phyloP scores from a whole-genome alignment of 2,797 vertebrate species.

The Micropoecilia bifurca region DNA sequence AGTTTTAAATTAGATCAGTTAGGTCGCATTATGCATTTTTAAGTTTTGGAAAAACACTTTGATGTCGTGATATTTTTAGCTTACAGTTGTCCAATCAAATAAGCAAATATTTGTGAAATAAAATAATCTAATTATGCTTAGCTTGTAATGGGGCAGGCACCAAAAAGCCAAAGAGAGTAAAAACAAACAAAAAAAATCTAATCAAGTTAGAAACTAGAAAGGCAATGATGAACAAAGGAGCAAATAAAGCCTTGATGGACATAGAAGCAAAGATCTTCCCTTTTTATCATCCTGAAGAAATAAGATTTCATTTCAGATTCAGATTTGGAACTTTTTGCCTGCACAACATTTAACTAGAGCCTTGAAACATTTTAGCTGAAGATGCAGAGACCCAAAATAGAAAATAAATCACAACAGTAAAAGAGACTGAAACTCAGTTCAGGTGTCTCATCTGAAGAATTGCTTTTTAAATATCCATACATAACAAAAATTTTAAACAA shows the following conservation, averaged over 20 bases:
- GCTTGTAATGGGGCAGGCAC: background rate
- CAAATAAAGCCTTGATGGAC: background rate
- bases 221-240: background rate
- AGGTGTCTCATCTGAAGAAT: conserved; percentile 8
- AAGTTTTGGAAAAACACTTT: background rate
- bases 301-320: conserved; percentile 30
- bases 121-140: background rate
- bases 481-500: background rate
- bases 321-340: conserved; percentile 30
- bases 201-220: background rate
- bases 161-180: background rate
- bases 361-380: conserved; percentile 28
- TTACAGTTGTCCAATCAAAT: background rate
- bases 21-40: background rate
- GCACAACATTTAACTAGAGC: conserved; percentile 36
- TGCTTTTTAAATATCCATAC: conserved; percentile 21
- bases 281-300: conserved; percentile 1
- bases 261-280: background rate
- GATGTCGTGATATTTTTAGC: background rate
- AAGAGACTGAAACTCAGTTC: conserved; percentile 20
- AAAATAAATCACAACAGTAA: background rate
- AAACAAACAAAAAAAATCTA: background rate
- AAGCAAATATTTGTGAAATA: background rate
- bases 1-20: background rate
- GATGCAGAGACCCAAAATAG: background rate